These are phyloP conservation scores for Pristis pectinata DNA, from an alignment of 2,797 vertebrate genomes.

Conservation along the genomic window DNA sequence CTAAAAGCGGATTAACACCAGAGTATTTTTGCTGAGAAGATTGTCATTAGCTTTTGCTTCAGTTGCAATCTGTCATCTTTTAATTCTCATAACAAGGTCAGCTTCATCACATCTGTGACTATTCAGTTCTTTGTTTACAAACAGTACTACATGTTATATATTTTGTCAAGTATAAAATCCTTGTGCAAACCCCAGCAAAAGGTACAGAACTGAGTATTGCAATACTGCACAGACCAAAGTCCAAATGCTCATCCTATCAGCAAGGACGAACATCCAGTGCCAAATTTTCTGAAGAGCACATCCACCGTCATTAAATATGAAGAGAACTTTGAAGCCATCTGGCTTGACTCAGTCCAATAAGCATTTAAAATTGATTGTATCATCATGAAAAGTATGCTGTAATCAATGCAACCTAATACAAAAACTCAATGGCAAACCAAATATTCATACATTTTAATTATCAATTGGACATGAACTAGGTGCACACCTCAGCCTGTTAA, in stretches of 20 bases:
- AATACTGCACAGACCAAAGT: background rate
- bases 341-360: background rate
- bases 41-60: conserved; percentile 24
- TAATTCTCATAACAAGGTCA: conserved; percentile 31
- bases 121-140: background rate
- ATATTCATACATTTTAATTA: background rate
- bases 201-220: background rate
- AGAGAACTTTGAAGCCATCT: background rate
- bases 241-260: conserved; percentile 15
- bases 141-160: background rate
- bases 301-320: background rate
- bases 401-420: background rate
- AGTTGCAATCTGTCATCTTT: conserved; percentile 37
- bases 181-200: background rate
- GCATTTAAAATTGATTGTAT: background rate
- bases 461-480: background rate
- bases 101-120: background rate
- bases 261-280: background rate
- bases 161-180: background rate
- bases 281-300: background rate
- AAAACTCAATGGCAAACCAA: background rate
- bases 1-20: conserved; percentile 24
- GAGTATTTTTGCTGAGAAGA: conserved; percentile 18
- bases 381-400: background rate
- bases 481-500: background rate